These are phyloP conservation scores for mouse (Mus musculus) DNA, from an alignment of 2,113 vertebrate genomes.

Conservation along the genomic window DNA sequence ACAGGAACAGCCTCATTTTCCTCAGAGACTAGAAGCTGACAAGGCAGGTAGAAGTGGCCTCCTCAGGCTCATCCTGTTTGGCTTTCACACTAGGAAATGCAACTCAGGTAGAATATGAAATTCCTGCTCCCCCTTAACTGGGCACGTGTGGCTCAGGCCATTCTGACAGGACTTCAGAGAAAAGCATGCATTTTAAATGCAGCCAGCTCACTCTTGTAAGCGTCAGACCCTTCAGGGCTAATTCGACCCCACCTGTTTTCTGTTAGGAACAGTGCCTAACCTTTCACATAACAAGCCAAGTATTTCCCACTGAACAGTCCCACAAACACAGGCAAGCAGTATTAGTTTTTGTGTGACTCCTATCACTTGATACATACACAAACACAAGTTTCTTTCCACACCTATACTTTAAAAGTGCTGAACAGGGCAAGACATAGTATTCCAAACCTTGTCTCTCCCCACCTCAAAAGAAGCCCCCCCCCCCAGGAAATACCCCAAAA, in stretches of 20 bases:
- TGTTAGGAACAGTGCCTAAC: not conserved
- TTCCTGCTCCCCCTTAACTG: not conserved
- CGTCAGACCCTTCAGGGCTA: not conserved
- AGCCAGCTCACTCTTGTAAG: not conserved
- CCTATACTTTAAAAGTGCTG: not conserved
- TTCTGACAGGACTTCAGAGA: not conserved
- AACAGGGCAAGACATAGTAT: not conserved
- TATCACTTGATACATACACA: not conserved
- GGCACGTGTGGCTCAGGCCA: not conserved
- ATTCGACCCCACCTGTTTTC: not conserved
- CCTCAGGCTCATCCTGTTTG: not conserved
- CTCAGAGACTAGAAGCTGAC: not conserved
- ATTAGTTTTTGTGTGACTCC: not conserved
- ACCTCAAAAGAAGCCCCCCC: no score
- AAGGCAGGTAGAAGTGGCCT: not conserved
- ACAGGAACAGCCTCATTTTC: conserved; percentile 26
- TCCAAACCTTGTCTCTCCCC: not conserved
- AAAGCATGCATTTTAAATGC: not conserved
- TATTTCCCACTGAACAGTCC: not conserved
- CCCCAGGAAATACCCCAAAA: no score
- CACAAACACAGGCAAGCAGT: not conserved
- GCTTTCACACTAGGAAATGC: not conserved
- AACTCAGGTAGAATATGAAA: not conserved
- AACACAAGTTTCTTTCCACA: not conserved
- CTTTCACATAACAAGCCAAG: not conserved